Evolutionary conservation across 2,797 vertebrate species (phyloP).

Genomic region (Lepilemur ruficaudatus): DNA sequence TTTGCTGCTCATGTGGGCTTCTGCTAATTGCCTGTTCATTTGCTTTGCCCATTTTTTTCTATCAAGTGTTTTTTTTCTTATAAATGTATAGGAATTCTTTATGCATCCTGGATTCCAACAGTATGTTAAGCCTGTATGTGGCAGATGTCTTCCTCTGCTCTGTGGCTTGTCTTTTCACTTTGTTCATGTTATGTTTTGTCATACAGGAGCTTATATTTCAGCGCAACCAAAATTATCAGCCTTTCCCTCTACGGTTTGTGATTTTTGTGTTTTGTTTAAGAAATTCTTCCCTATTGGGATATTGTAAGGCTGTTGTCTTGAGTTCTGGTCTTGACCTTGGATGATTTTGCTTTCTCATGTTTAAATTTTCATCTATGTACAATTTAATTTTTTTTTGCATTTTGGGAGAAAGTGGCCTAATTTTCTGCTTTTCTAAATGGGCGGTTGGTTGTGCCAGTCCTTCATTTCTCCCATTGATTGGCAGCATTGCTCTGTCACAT

Average conservation of each 20-base stretch:
- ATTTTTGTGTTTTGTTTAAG: background rate
- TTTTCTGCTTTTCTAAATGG: background rate
- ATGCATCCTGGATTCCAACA: background rate
- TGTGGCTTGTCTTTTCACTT: conserved; percentile 6
- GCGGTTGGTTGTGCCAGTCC: background rate
- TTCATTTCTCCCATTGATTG: background rate
- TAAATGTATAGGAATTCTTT: background rate
- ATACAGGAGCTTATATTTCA: background rate
- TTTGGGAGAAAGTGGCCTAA: background rate
- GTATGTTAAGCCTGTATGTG: background rate
- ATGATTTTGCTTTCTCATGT: background rate
- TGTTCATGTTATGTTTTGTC: background rate
- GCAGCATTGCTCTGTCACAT: background rate
- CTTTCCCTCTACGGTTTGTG: background rate
- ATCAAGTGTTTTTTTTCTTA: background rate
- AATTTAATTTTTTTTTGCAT: background rate
- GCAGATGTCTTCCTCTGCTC: background rate
- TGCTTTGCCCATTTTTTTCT: background rate
- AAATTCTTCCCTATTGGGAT: background rate
- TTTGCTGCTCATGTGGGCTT: background rate
- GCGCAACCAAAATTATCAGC: background rate
- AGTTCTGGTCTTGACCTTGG: background rate
- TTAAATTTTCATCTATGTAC: background rate
- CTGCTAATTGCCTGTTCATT: background rate
- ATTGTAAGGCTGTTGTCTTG: background rate